Evolutionary conservation across 2,888 invertebrate species (phyloP), one percentile per base, ranked within the genome.

Genomic region (Punctoribates punctum): DNA sequence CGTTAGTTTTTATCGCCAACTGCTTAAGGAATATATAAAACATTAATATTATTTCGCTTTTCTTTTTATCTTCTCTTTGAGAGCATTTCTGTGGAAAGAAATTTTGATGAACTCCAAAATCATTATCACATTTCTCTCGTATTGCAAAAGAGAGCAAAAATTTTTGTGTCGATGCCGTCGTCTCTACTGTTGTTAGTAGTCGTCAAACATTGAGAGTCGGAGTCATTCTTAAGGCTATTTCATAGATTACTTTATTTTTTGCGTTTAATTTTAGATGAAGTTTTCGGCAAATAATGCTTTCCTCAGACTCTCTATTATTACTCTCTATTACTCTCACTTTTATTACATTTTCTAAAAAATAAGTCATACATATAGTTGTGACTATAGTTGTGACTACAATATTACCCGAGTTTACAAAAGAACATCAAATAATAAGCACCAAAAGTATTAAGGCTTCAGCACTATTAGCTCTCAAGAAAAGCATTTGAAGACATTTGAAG

Each of bases 331-430:
- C 34, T 34, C 34, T 34, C 3, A 34, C 34, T 48, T 48, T 57
- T 70, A 70, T 70, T 70, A 42, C 42, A 70, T 70, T 70, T 70
- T 23, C n/a, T 13, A 29, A 34, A 70, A 70, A 70, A 38, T 70
- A 70, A 70, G 70, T 38, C 34, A 42, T 42, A 70, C 70, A 70
- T 70, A 13, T 1, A 62, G 27, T 27, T 9, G 4, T 34, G 65
- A 65, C 34, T 70, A 13, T 1, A 62, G 27, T 27, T 9, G 4
- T 34, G 65, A 65, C 34, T 29, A 34, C 17, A 42, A 38, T 70
- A 70, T 70, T 70, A 23, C 42, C 2, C 15, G 5, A 42, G 13
- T 42, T 46, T 23, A 70, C 70, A 70, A 70, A 34, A 42, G 20
- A 5, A 70, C 70, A 70, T 5, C 42, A 70, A 70, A 65, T 65